Percentiles rank a stretch among this genome's conserved stretches.
These are phyloP conservation scores for Papilio machaon DNA, from an alignment of 1,140 invertebrate genomes.

Conservation along the genomic window DNA sequence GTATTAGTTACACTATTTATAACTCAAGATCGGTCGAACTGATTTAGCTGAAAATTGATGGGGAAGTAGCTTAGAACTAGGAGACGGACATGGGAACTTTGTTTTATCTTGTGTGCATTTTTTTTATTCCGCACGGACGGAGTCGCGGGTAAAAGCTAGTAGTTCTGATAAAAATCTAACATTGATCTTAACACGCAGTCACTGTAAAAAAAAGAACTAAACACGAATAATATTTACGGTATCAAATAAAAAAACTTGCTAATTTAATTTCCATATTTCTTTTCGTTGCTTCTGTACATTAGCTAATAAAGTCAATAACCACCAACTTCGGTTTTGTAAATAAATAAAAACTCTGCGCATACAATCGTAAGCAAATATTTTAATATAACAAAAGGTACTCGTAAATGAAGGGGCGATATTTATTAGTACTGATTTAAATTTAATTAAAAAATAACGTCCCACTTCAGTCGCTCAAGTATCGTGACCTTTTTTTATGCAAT, in stretches of 20 bases:
- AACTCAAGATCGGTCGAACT: no score
- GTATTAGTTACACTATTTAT: no score
- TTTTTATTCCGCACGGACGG: no score
- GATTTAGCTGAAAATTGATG: no score
- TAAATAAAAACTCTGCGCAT: constrained; percentile 9
- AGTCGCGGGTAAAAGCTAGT: no score
- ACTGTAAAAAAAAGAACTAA: neutral
- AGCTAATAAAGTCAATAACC: constrained; percentile 11
- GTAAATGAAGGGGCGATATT: constrained; percentile 23
- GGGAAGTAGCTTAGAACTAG: no score
- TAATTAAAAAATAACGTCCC: constrained; percentile 5
- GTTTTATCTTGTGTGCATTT: no score
- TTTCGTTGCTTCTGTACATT: neutral
- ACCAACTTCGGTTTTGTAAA: constrained; percentile 7
- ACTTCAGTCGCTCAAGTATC: neutral
- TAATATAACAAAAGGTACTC: constrained; percentile 23
- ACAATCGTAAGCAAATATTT: constrained; percentile 7
- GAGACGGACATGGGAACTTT: no score
- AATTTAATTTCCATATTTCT: neutral
- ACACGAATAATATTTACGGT: neutral
- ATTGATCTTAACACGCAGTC: constrained; percentile 3
- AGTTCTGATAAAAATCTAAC: constrained; percentile 3
- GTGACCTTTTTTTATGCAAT: constrained; percentile 9
- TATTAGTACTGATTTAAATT: constrained; percentile 20
- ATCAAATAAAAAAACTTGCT: constrained; percentile 3